Percentiles rank a stretch among this genome's conserved stretches.
Evolutionary conservation across 2,797 vertebrate genomes (phyloP).

Genomic region (Takifugu ocellatus): DNA sequence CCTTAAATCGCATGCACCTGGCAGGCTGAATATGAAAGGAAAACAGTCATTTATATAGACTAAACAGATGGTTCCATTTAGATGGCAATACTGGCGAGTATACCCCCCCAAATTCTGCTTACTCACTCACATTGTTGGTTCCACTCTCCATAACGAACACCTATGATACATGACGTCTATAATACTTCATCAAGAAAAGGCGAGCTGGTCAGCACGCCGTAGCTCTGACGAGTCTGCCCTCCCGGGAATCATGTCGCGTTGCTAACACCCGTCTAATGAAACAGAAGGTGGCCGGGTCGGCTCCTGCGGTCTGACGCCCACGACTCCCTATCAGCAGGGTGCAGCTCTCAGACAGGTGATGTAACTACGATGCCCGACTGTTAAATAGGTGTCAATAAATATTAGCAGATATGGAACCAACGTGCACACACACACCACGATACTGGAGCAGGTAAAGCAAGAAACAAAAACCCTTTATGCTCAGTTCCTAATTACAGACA

Average conservation of each 20-base stretch:
- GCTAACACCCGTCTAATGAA: conserved; percentile 33
- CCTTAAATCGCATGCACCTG: too few species aligned
- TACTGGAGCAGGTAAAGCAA: not conserved
- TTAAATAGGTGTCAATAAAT: conserved; percentile 3
- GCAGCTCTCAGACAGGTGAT: conserved; percentile 8
- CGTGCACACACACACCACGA: not conserved
- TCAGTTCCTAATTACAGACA: too few species aligned
- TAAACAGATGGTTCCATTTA: not conserved
- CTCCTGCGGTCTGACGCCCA: conserved; percentile 23
- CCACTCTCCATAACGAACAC: conserved; percentile 1
- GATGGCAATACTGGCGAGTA: not conserved
- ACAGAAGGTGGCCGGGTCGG: not conserved
- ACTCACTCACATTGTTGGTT: not conserved
- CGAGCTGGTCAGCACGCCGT: not conserved
- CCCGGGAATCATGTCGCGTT: conserved; percentile 37
- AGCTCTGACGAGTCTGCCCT: conserved; percentile 21
- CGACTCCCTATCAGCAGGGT: conserved; percentile 1
- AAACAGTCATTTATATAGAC: too few species aligned
- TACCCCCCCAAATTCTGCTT: not conserved
- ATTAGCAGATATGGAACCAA: not conserved
- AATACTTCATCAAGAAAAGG: conserved; percentile 1
- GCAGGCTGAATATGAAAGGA: too few species aligned
- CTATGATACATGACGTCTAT: not conserved
- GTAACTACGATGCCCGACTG: not conserved
- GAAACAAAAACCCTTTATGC: too few species aligned